Evolutionary conservation across 2,888 invertebrate genomes (phyloP), one percentile per base, ranked within the genome.

Genomic region (Vesta saturnalis): DNA sequence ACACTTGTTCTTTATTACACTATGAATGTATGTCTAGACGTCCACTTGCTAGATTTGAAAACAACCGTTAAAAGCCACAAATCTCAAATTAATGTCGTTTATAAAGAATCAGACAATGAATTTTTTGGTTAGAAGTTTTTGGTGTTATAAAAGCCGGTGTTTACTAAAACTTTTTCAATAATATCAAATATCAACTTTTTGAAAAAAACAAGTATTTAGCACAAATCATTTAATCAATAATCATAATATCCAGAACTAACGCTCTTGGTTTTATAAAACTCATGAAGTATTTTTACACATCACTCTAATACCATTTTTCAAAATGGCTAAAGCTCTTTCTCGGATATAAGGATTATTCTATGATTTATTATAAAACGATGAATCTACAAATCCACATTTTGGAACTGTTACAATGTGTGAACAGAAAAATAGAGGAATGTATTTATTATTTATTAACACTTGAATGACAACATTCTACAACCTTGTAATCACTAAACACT

Each of bases 301-400:
- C 52, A 52, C 52, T 52, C 18, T n/a, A 19, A 18, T 18, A 52
- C 52, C 52, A 52, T 52, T 52, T 52, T 52, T 52, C 52, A 52
- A 52, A 52, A 19, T 21, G 19, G 19, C 21, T 52, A 52, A 52
- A 52, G 52, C 52, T 12, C 19, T 52, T 52, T 52, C 52, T 18
- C 19, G 18, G 52, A 52, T 52, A 52, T 52, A 52, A 19, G 19
- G 52, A 18, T 52, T 52, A 52, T 19, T 52, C 39, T 52, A 18
- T 19, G 52, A 52, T 52, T 52, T 52, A 52, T 52, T 52, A 52
- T 19, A 21, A 3, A 52, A 18, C 52, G 52, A 52, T 52, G 52
- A 52, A 52, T 52, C 21, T 19, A n/a, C 52, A 19, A 19, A 52
- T 52, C 19, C 21, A 49, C 14, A 49, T 39, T n/a, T n/a, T n/a